These are phyloP conservation scores for Chrysomallon squamiferum DNA, from an alignment of 1,140 invertebrate genomes.

Conservation along the genomic window DNA sequence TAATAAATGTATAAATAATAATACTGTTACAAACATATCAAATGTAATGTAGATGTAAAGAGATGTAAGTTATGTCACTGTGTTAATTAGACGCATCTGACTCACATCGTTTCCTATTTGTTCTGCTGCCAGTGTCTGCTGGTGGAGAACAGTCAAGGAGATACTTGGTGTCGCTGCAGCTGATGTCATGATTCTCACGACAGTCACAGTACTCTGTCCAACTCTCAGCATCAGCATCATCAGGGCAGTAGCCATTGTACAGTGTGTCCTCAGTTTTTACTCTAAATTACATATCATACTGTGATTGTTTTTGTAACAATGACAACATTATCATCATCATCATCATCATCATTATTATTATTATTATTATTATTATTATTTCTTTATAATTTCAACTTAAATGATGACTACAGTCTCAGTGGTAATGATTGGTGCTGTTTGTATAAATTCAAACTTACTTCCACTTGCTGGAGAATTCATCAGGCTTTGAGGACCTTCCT, in stretches of 20 bases:
- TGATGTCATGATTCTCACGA: neutral
- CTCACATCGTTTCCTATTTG: constrained; percentile 1
- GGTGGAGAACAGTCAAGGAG: constrained; percentile 3
- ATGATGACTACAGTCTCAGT: no score
- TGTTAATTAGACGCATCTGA: no score
- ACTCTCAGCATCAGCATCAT: neutral
- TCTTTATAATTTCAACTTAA: no score
- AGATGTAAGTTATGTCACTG: no score
- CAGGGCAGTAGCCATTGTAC: neutral
- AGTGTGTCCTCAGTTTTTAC: neutral
- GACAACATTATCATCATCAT: no score
- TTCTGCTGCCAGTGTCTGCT: neutral
- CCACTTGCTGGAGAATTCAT: neutral
- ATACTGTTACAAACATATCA: no score
- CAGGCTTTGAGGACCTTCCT: neutral
- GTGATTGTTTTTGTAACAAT: no score
- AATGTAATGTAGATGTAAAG: no score
- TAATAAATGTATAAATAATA: no score
- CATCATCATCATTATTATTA: no score
- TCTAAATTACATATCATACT: neutral
- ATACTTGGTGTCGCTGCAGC: neutral
- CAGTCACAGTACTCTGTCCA: neutral
- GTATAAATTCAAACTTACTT: neutral
- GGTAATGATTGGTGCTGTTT: no score
- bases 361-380: no score